Evolutionary conservation across 2,113 vertebrate genomes (phyloP), one percentile per base, ranked within the genome.

Genomic region (Callipepla californica): DNA sequence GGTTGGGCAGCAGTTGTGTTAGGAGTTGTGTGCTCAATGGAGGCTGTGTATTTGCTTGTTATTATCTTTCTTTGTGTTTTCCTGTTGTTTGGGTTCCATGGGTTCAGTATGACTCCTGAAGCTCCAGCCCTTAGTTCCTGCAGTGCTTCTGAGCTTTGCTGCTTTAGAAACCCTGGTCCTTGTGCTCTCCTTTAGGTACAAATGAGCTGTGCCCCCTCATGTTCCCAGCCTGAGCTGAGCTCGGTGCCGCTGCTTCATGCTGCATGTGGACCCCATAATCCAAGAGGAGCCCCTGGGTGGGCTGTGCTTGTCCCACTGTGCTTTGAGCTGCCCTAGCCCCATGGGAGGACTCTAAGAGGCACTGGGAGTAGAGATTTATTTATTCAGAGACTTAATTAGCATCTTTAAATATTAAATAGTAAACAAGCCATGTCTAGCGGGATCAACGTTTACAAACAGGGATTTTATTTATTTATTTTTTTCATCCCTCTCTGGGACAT

Each of bases 381-480:
- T 98, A 97, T 97, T 97, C 70, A 53, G 95, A 95, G 77, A 83
- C 74, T 97, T 97, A 97, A 98, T 98, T 97, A 98, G 38, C 97
- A 96, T 96, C 95, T 97, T 97, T 97, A 97, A 98, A 97, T 97
- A 98, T 98, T 97, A 97, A 97, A 97, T 91, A 97, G 97, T 97
- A 97, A 98, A 97, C 97, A 98, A 94, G 67, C 59, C 18, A 80
- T 6, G 25, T 96, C 97, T 97, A 93, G 97, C 9, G 89, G 96
- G 96, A 97, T 96, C 95, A 93, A 84, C 94, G 62, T 96, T 98
- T 97, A 91, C 94, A 96, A 95, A 90, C 78, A 90, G 85, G 93
- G 91, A 93, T 57, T 91, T 93, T 53, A 53, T 53, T 53, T 53
- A 14, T 79, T 87, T 62, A 34, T 63, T 85, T 94, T 51, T 85